phyloP scores from a whole-genome alignment of 2,888 invertebrate species.

The Leucophenga montana region DNA sequence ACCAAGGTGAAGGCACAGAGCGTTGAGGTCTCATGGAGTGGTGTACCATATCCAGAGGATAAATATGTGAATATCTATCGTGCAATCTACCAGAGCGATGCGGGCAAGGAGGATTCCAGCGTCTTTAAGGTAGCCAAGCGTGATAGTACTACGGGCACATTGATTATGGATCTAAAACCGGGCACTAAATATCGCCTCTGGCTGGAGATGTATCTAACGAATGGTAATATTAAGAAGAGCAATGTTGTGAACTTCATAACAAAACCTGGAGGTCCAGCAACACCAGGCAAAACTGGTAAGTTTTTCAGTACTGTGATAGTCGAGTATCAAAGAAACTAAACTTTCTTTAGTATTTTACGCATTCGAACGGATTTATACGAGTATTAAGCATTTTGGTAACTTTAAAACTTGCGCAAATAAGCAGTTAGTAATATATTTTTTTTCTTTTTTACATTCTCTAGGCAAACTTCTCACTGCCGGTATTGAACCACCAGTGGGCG shows the following conservation, averaged over 20 bases:
- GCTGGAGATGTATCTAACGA: constrained; percentile 91
- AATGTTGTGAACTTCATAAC: constrained; percentile 91
- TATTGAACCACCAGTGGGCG: constrained; percentile 74
- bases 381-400: constrained; percentile 65
- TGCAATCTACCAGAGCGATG: constrained; percentile 86
- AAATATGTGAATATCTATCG: constrained; percentile 92
- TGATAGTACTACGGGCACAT: constrained; percentile 80
- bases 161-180: constrained; percentile 82
- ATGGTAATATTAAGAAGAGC: constrained; percentile 91
- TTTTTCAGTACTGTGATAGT: background rate
- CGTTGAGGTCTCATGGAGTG: constrained; percentile 86
- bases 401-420: background rate
- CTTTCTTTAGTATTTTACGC: constrained; percentile 54
- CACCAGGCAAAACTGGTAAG: constrained; percentile 73
- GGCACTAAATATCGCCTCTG: constrained; percentile 88
- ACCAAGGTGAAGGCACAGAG: constrained; percentile 84
- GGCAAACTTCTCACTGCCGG: constrained; percentile 75
- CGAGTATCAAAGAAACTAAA: constrained; percentile 1
- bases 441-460: constrained; percentile 46
- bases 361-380: constrained; percentile 57
- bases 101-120: constrained; percentile 82
- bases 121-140: constrained; percentile 84
- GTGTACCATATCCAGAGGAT: constrained; percentile 90
- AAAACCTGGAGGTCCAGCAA: constrained; percentile 79
- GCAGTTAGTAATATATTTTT: background rate